A percentile compares a stretch with the other conserved stretches of the same genome.
phyloP scores from a whole-genome alignment of 2,797 vertebrate genomes.

The Poecilia wingei region DNA sequence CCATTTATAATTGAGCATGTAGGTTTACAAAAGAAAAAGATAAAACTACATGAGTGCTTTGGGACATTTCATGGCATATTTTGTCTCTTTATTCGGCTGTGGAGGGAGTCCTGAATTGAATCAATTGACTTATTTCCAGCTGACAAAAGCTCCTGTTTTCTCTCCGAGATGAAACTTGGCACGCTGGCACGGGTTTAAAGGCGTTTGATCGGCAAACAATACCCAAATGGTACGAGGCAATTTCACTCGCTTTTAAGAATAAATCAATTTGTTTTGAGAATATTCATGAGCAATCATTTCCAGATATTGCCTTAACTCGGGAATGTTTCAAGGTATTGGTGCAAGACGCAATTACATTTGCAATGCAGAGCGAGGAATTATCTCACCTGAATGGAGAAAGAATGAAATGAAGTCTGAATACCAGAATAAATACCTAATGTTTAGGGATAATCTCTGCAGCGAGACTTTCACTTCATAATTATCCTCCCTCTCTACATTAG shows the following conservation, averaged over 20 bases:
- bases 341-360: constrained; percentile 32
- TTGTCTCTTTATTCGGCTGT: not conserved
- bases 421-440: constrained; percentile 25
- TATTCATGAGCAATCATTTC: constrained; percentile 39
- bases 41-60: not conserved
- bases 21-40: constrained; percentile 2
- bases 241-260: constrained; percentile 15
- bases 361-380: constrained; percentile 42
- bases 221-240: not conserved
- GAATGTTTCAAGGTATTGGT: constrained; percentile 24
- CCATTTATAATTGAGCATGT: not conserved
- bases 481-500: constrained; percentile 29
- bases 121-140: constrained; percentile 13
- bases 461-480: constrained; percentile 42
- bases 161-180: constrained; percentile 6
- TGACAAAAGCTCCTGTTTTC: constrained; percentile 14
- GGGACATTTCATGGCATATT: not conserved
- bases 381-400: constrained; percentile 31
- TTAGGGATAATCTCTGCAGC: constrained; percentile 19
- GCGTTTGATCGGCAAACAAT: constrained; percentile 15
- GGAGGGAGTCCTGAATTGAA: constrained; percentile 7
- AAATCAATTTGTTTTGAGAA: constrained; percentile 32
- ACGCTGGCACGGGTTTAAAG: constrained; percentile 4
- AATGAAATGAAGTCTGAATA: constrained; percentile 30
- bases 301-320: constrained; percentile 19